These are phyloP conservation scores for Cephalopterus ornatus DNA, from an alignment of 2,113 vertebrate species.

Conservation along the genomic window DNA sequence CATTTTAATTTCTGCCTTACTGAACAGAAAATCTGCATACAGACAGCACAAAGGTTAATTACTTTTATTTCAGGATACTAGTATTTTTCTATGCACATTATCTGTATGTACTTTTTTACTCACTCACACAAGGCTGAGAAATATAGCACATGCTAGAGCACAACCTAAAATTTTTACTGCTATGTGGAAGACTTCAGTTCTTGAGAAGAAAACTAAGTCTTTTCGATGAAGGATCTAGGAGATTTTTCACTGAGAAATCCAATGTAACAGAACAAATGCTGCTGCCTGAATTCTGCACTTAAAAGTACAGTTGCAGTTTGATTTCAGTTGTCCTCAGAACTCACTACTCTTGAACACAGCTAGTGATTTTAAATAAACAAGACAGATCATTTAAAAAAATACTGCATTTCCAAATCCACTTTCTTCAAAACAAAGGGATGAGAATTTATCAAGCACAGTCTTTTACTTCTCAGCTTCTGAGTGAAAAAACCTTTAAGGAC, in stretches of 20 bases:
- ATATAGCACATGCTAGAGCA: not conserved
- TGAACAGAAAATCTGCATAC: not conserved
- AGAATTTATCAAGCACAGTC: not conserved
- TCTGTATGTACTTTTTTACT: not conserved
- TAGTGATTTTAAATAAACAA: not conserved
- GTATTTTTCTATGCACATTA: not conserved
- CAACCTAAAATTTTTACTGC: not conserved
- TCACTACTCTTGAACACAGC: not conserved
- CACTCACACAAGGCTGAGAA: not conserved
- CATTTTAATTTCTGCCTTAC: not conserved
- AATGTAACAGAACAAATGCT: not conserved
- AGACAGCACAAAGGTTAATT: not conserved
- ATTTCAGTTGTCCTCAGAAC: not conserved
- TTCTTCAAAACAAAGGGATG: not conserved
- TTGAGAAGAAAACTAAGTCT: not conserved
- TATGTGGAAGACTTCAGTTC: rapidly evolving
- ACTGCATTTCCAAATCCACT: not conserved
- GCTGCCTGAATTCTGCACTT: not conserved
- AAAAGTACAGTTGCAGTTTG: not conserved
- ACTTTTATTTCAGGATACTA: not conserved
- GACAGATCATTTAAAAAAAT: not conserved
- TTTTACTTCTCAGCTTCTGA: not conserved
- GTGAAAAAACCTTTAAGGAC: not conserved
- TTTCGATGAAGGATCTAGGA: not conserved
- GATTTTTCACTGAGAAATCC: not conserved